phyloP scores from a whole-genome alignment of 2,113 vertebrate genomes.

The Halichoerus grypus region DNA sequence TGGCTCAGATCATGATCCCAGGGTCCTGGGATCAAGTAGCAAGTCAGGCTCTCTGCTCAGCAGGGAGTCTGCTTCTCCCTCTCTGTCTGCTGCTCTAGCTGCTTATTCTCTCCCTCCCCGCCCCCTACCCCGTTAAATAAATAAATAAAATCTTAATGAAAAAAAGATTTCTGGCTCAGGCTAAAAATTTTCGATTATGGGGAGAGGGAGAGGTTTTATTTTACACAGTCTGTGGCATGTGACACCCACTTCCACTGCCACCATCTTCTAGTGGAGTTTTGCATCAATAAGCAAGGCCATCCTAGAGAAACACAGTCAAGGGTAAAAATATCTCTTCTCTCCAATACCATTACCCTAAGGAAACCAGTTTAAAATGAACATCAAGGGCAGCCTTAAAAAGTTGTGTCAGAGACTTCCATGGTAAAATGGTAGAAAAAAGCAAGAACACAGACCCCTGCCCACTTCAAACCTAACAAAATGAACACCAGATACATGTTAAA shows the following conservation, averaged over 20 bases:
- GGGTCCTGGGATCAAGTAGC: not conserved
- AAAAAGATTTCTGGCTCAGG: not conserved
- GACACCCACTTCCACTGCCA: not conserved
- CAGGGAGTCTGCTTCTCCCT: not conserved
- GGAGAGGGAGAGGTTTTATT: not conserved
- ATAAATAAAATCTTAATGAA: not conserved
- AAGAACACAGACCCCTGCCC: not conserved
- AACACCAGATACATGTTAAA: not conserved
- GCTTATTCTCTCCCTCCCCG: not conserved
- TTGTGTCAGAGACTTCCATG: not conserved
- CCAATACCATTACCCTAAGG: not conserved
- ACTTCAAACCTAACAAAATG: not conserved
- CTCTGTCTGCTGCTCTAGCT: not conserved
- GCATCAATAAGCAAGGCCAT: not conserved
- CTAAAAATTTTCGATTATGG: not conserved
- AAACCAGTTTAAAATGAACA: not conserved
- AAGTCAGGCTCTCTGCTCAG: not conserved
- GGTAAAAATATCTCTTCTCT: not conserved
- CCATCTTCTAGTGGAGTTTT: not conserved
- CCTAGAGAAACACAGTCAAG: not conserved
- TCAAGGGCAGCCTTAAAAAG: not conserved
- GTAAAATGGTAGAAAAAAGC: not conserved
- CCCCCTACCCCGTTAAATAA: not conserved
- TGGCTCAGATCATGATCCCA: not conserved
- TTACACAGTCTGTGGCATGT: not conserved